Evolutionary conservation across 2,797 vertebrate genomes (phyloP).

Genomic region (Avahi laniger): DNA sequence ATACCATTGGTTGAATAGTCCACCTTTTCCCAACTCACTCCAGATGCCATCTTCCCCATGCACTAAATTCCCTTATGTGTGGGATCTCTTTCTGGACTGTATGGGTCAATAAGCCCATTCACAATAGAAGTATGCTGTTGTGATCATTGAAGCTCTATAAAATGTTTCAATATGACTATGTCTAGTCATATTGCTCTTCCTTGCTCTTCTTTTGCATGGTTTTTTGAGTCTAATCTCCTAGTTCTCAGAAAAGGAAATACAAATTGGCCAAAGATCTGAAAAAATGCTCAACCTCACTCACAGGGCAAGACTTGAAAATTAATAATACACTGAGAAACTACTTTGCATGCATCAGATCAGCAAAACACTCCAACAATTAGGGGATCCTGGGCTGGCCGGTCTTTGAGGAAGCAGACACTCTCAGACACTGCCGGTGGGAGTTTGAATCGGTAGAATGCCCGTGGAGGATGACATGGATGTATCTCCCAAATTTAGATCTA

Average conservation of each 20-base stretch:
- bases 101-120: background rate
- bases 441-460: background rate
- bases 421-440: too few relatives aligned
- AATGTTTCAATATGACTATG: background rate
- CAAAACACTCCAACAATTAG: background rate
- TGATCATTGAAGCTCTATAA: background rate
- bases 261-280: background rate
- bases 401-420: background rate
- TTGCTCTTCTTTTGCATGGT: background rate
- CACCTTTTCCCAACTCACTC: background rate
- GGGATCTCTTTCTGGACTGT: background rate
- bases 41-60: background rate
- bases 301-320: background rate
- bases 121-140: background rate
- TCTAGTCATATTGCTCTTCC: background rate
- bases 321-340: fast-evolving
- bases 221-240: background rate
- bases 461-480: background rate
- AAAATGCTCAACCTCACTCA: background rate
- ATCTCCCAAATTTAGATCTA: background rate
- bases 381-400: background rate
- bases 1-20: background rate
- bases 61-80: background rate
- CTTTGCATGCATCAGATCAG: background rate
- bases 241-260: background rate